Percentiles rank a stretch among this genome's conserved stretches.
Evolutionary conservation across 2,797 vertebrate genomes (phyloP).

Genomic region (Sciurus vulgaris): DNA sequence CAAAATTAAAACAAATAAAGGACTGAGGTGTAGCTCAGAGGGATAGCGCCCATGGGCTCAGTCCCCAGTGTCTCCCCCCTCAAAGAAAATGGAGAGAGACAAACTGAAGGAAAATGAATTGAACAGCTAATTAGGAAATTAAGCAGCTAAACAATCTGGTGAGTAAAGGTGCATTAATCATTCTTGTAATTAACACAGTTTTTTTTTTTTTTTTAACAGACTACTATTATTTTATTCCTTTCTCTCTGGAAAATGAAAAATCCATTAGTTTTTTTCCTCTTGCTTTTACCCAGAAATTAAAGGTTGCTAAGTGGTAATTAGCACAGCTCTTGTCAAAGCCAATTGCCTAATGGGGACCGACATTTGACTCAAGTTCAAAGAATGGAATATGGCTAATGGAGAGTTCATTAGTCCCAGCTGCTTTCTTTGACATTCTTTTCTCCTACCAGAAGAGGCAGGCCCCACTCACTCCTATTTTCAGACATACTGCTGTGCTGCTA

Average conservation of each 20-base stretch:
- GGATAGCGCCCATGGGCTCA: no score
- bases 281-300: constrained; percentile 78
- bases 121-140: constrained; percentile 61
- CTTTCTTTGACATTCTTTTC: background rate
- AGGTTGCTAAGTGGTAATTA: constrained; percentile 78
- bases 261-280: constrained; percentile 67
- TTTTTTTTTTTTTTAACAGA: background rate
- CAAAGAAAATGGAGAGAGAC: background rate
- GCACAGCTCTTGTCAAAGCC: constrained; percentile 69
- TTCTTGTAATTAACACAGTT: constrained; percentile 56
- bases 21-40: no score
- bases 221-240: constrained; percentile 69
- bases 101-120: background rate
- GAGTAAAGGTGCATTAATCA: constrained; percentile 54
- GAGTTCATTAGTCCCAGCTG: constrained; percentile 49
- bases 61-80: no score
- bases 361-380: constrained; percentile 61
- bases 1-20: no score
- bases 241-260: constrained; percentile 80
- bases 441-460: background rate
- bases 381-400: constrained; percentile 22
- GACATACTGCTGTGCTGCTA: background rate
- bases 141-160: constrained; percentile 37
- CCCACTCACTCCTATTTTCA: background rate
- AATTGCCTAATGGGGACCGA: constrained; percentile 62